These are phyloP conservation scores for Cheumatopsyche charites DNA, from an alignment of 1,140 invertebrate genomes.

Conservation along the genomic window DNA sequence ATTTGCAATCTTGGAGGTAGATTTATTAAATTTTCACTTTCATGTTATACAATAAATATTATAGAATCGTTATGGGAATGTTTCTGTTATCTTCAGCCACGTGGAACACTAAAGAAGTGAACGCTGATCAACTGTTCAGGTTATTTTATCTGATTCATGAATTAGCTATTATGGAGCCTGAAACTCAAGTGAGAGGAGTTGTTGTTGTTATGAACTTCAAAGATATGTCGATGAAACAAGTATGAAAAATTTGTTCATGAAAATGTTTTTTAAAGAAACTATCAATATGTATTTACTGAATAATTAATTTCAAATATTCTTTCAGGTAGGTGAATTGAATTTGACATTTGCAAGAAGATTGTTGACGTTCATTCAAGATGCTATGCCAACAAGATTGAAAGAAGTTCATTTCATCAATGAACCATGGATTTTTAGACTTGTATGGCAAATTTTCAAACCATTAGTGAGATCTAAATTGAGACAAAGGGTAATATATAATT, in stretches of 20 bases:
- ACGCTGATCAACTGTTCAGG: slow-evolving; percentile 74
- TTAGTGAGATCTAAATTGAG: slow-evolving; percentile 85
- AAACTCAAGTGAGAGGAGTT: slow-evolving; percentile 74
- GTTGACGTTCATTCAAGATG: slow-evolving; percentile 82
- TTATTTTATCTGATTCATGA: slow-evolving; percentile 80
- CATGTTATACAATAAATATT: neutral
- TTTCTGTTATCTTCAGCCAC: slow-evolving; percentile 54
- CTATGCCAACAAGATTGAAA: slow-evolving; percentile 86
- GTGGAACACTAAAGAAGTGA: slow-evolving; percentile 77
- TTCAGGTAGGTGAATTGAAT: slow-evolving; percentile 67
- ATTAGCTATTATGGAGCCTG: slow-evolving; percentile 73
- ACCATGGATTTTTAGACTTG: slow-evolving; percentile 85
- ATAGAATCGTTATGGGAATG: neutral
- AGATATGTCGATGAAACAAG: slow-evolving; percentile 75
- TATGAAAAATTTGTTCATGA: slow-evolving; percentile 44
- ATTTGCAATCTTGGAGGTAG: slow-evolving; percentile 66
- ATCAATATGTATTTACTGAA: too few relatives aligned
- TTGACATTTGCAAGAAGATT: slow-evolving; percentile 76
- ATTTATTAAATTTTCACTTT: neutral
- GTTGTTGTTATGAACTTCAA: slow-evolving; percentile 84
- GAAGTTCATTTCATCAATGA: slow-evolving; percentile 91
- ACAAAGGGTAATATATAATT: slow-evolving; percentile 68
- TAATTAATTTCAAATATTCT: neutral
- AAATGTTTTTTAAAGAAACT: neutral
- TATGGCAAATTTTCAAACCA: slow-evolving; percentile 87